Base-by-base conservation (phyloP, 2,888 invertebrate species). In the Acleris holmiana region DNA sequence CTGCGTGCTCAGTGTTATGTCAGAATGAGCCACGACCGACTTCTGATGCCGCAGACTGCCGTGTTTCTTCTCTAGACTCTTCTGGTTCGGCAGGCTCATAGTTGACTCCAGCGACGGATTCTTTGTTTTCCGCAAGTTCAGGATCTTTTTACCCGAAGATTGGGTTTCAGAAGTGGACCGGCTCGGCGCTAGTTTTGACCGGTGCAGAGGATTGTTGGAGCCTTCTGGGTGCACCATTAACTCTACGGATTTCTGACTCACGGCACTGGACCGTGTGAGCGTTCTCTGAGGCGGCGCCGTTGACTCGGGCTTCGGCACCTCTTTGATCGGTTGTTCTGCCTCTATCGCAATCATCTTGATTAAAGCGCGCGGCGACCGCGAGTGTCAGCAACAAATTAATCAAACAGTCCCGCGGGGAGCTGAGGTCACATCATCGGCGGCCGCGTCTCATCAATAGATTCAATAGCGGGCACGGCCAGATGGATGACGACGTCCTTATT, bases 191-290 rank as follows among this genome's bases (percentile, higher is more conserved):
- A 93, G 73, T 69, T 91, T 91, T 3, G 93, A 93, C 61, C 92
- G 82, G 71, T 93, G 90, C 55, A 93, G 68, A 2, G 93, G 93
- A 69, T 92, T 89, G 68, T 86, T 87, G 0, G 91, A 86, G 17
- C 84, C 82, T 70, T 89, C 92, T 29, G 93, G 89, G 48, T 93
- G 88, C 65, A 94, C 93, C 78, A 91, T 85, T 51, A 94, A 88
- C 72, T 94, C 94, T 55, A 94, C 93, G 49, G 94, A 94, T 68
- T 94, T 93, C 74, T 94, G 94, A 70, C 94, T 94, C 54, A 94
- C 91, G 25, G 94, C 94, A 71, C 94, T 94, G 85, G 92, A 84
- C 79, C 93, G 66, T 86, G 95, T 94, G 88, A 87, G 84, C 84
- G 86, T 94, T 89, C 79, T 86, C 73, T 75, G 95, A 83, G 77